Conservation (phyloP, 2,888 invertebrate species). For the Dolichopus griseipennis region DNA sequence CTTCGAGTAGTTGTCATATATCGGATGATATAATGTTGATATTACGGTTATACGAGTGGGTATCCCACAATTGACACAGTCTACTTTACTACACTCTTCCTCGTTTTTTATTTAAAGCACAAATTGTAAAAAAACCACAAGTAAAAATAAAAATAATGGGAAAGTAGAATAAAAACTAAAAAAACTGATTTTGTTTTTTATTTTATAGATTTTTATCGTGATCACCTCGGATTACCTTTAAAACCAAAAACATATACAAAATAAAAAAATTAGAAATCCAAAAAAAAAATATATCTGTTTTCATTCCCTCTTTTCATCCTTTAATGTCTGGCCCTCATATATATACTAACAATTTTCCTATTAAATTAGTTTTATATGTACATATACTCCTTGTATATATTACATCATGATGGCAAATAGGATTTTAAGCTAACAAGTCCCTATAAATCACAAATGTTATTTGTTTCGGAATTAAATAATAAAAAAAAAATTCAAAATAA, state of each 20-base stretch:
- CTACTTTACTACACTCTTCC: too few species aligned
- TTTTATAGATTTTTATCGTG: constrained; percentile 19
- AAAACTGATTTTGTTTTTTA: not conserved
- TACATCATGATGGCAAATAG: not conserved
- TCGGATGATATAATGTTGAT: too few species aligned
- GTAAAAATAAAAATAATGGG: not conserved
- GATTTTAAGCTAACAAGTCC: not conserved
- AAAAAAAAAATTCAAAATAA: not conserved
- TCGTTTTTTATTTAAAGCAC: too few species aligned
- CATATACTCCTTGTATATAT: constrained; percentile 12
- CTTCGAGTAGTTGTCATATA: too few species aligned
- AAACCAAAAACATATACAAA: not conserved
- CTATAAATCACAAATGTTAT: constrained; percentile 3
- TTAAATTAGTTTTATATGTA: not conserved
- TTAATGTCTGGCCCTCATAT: too few species aligned
- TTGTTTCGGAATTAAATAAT: not conserved
- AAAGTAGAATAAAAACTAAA: not conserved
- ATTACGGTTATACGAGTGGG: too few species aligned
- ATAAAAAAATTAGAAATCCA: not conserved
- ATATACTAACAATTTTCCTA: too few species aligned
- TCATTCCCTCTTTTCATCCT: too few species aligned
- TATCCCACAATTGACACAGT: too few species aligned
- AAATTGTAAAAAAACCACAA: too few species aligned
- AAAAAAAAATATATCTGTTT: too few species aligned
- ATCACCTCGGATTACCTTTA: constrained; percentile 13